Conservation (phyloP, 1,140 invertebrate species). For the Anoplolepis gracilipes region DNA sequence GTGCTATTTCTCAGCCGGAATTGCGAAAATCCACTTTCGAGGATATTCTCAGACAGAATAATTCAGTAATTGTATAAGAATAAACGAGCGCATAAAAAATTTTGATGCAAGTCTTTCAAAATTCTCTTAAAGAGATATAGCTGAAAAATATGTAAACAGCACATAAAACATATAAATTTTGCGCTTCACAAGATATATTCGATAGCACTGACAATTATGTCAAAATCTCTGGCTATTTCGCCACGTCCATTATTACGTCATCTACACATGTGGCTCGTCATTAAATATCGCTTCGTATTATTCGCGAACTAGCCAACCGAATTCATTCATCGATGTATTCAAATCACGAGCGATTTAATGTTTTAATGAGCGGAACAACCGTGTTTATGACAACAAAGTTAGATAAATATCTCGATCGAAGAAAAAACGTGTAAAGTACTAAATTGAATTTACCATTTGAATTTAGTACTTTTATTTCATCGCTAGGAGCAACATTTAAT, state of each 20-base stretch:
- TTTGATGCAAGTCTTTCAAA: not conserved
- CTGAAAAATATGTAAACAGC: not conserved
- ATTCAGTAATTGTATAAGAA: slow-evolving; percentile 1
- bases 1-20: slow-evolving; percentile 43
- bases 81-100: not conserved
- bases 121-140: not conserved
- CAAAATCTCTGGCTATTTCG: slow-evolving; percentile 19
- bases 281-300: slow-evolving; percentile 23
- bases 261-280: not conserved
- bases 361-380: slow-evolving; percentile 35
- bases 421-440: not conserved
- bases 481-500: slow-evolving; percentile 30
- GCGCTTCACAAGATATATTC: not conserved
- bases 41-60: slow-evolving; percentile 15
- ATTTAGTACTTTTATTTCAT: slow-evolving; percentile 27
- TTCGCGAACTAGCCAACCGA: not conserved
- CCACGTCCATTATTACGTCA: slow-evolving; percentile 24
- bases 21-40: slow-evolving; percentile 45
- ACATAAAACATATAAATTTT: not conserved
- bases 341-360: slow-evolving; percentile 37
- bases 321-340: slow-evolving; percentile 26
- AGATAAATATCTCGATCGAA: slow-evolving; percentile 8
- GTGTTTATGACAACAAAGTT: not conserved
- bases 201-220: not conserved
- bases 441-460: too few relatives aligned